A percentile compares a stretch with the other conserved stretches of the same genome.
phyloP scores from a whole-genome alignment of 1,140 invertebrate genomes.

The Coelopa frigida region DNA sequence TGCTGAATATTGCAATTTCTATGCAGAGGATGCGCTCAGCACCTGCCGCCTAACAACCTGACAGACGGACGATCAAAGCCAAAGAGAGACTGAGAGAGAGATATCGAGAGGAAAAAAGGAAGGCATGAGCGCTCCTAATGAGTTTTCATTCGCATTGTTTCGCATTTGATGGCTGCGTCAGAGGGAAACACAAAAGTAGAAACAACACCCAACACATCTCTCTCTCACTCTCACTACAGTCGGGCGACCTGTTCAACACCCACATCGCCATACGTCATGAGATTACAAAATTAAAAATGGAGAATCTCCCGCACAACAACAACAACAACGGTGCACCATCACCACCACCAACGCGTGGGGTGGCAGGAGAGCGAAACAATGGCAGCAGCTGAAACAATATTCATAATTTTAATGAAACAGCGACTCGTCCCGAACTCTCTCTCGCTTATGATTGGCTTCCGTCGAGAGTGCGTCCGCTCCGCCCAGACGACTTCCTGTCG shows the following conservation, averaged over 20 bases:
- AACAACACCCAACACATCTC: not conserved
- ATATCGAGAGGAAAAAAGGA: too few relatives aligned
- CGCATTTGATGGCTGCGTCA: not conserved
- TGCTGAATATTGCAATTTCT: not conserved
- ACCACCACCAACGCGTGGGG: too few relatives aligned
- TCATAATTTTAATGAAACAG: conserved; percentile 12
- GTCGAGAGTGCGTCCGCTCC: conserved; percentile 14
- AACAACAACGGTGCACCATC: conserved; percentile 7
- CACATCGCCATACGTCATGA: conserved; percentile 23
- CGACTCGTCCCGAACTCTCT: conserved; percentile 1
- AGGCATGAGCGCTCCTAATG: too few relatives aligned
- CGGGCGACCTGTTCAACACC: not conserved
- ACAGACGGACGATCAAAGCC: not conserved
- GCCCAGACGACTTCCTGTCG: conserved; percentile 14
- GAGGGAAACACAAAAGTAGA: not conserved
- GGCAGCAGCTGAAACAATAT: too few relatives aligned
- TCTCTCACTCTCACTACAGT: not conserved
- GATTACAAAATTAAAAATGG: conserved; percentile 44
- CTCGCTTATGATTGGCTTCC: conserved; percentile 42
- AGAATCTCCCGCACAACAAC: conserved; percentile 13
- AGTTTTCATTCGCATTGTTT: conserved; percentile 9
- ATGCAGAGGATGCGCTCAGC: not conserved
- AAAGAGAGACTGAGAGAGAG: too few relatives aligned
- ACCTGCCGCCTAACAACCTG: not conserved
- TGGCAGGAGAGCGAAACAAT: too few relatives aligned